Evolutionary conservation across 1,140 invertebrate species (phyloP), one percentile per base, ranked within the genome.

Genomic region (Hylaeus anthracinus): DNA sequence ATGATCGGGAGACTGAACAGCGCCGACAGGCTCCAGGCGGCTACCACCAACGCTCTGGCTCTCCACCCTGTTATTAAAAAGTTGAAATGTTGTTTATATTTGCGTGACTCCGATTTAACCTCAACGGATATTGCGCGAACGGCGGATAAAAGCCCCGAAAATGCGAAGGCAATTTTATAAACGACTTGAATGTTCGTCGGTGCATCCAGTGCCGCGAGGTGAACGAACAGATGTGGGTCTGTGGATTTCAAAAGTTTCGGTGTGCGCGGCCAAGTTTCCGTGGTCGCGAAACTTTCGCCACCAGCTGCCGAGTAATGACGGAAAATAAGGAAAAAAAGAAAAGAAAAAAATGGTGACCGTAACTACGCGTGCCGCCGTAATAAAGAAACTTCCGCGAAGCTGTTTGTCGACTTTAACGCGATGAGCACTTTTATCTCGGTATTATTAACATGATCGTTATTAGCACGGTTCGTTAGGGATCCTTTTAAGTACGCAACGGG

Each of bases 1-100:
- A 98, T 93, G 12, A 97, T 96, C 14, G 98, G 98, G 15, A 96
- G 93, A 1, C 98, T 97, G 90, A 99, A 98, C 9, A 98, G 66
- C 1, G 96, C 95, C 67, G 97, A 98, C 12, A 98, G 93, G 1
- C 96, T 83, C 98, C 98, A 99, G 0, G 98, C 97, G 4, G 95
- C 94, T 1, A 95, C 94, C 3, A 98, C 96, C 65, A 99, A 93
- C 61, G 95, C 94, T 85, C 96, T 94, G 0, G 97, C 97, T 87
- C 98, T 94, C 92, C 96, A 96, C 96, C 97, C 97, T 98, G 92
- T 14, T 94, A 92, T 76, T 70, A 84, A 86, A 51, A 90, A 84
- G 12, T 51, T n/a, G 39, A 53, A 15, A 12, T 1, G 3, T 37
- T 8, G 26, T 48, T 0, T 61, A 37, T 12, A 76, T 76, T 48